Conservation (phyloP, 92 coral and sea anemone species). For the Siderastrea radians region DNA sequence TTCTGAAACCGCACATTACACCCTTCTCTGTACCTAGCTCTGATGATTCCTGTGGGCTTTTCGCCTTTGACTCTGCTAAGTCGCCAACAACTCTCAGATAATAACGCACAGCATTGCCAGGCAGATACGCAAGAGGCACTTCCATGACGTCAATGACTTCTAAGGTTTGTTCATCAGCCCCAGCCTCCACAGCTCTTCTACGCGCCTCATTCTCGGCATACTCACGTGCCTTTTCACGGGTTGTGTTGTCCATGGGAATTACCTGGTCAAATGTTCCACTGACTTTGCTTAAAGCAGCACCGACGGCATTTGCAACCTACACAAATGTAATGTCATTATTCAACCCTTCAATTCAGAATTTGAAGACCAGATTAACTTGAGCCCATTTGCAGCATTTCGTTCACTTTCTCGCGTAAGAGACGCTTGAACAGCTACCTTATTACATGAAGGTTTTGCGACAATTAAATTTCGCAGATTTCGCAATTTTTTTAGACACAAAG, state of each 20-base stretch:
- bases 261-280: conserved; percentile 90
- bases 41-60: conserved; percentile 3
- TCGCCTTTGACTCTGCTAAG: conserved; percentile 46
- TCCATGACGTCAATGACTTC: conserved; percentile 77
- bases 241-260: conserved; percentile 63
- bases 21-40: neutral
- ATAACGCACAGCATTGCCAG: conserved; percentile 82
- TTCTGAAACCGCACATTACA: neutral
- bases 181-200: conserved; percentile 74
- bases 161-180: conserved; percentile 78
- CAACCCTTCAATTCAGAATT: neutral
- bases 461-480: no score
- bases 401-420: no score
- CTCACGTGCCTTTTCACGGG: conserved; percentile 71
- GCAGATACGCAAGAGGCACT: conserved; percentile 79
- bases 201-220: conserved; percentile 70
- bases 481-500: no score
- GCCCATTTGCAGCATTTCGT: neutral
- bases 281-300: conserved; percentile 95
- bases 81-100: conserved; percentile 92
- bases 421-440: no score
- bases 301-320: conserved; percentile 96
- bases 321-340: neutral
- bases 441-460: no score
- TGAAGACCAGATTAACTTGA: neutral